phyloP scores from a whole-genome alignment of 1,140 invertebrate genomes.

The Cotesia glomerata region DNA sequence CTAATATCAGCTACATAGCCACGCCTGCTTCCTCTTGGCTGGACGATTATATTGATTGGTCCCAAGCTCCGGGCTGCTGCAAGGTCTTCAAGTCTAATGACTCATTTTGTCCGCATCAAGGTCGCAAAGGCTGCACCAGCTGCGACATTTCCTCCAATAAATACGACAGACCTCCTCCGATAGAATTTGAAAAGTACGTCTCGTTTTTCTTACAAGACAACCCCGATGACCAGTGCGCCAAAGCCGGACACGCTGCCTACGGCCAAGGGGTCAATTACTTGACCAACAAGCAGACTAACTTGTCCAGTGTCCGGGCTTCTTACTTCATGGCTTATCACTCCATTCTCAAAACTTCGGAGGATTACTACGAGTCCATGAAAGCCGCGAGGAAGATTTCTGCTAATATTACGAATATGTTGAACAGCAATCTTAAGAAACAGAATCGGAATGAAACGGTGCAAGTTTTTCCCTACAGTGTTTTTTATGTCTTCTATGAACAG shows the following conservation, averaged over 20 bases:
- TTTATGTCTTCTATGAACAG: constrained; percentile 99
- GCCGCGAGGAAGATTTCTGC: constrained; percentile 79
- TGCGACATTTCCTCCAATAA: constrained; percentile 64
- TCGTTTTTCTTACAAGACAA: constrained; percentile 91
- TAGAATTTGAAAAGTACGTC: constrained; percentile 81
- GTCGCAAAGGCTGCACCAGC: constrained; percentile 40
- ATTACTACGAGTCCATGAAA: constrained; percentile 90
- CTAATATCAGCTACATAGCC: constrained; percentile 83
- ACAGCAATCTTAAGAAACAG: constrained; percentile 64
- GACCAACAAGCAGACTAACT: constrained; percentile 53
- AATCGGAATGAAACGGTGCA: constrained; percentile 67
- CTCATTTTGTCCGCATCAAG: constrained; percentile 75
- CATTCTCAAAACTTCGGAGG: constrained; percentile 87
- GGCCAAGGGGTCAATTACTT: constrained; percentile 72
- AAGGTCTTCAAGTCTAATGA: constrained; percentile 65
- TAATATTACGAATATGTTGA: constrained; percentile 83
- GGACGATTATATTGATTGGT: constrained; percentile 97
- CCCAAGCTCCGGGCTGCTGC: constrained; percentile 67
- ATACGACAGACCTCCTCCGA: constrained; percentile 66
- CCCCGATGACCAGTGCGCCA: constrained; percentile 81
- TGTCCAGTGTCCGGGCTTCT: constrained; percentile 69
- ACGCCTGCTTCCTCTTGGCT: constrained; percentile 92
- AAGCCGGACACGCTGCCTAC: constrained; percentile 87
- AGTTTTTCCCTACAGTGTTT: constrained; percentile 97
- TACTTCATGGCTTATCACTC: constrained; percentile 97